Evolutionary conservation across 2,113 vertebrate species (phyloP), one percentile per base, ranked within the genome.

Genomic region (Charadrius vociferus): DNA sequence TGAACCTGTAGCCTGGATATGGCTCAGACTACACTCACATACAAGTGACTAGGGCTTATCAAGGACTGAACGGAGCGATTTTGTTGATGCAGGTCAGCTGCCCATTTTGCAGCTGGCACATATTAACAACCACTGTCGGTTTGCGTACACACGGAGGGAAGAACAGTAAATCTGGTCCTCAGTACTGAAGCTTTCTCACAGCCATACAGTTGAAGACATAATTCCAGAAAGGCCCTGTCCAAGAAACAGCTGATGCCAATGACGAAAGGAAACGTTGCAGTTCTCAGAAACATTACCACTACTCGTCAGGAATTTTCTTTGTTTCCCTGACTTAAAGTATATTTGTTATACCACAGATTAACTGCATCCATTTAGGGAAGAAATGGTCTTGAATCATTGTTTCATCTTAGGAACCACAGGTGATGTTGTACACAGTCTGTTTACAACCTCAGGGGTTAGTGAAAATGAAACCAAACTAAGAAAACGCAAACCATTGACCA

Each of bases 391-490:
- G 85, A 94, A 94, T 97, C 85, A 85, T 71, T 94, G 88, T 86
- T 98, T 92, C 91, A 88, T 96, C 88, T 92, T 79, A 66, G 90
- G 90, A 98, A 97, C 97, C 96, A 95, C 96, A 97, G 97, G 96
- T 97, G 94, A 73, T 97, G 96, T 87, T 95, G 96, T 95, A 89
- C 70, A 92, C 61, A 79, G 93, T 79, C 81, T 95, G 84, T 96
- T 98, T 97, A 96, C 86, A 97, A 97, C 94, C 96, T 97, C 91
- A 78, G 91, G 85, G 80, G 55, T 86, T 88, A 96, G 86, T 50
- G 88, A 96, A 97, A 97, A 96, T 8, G 87, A 97, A 97, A 96
- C 80, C 93, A 89, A 96, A 93, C 94, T n/a, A 93, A 84, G 90
- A 89, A 93, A 96, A 93, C 9, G 24, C 94, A 66, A 15, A 95